Conservation (phyloP, 2,113 vertebrate genomes). For the Motacilla tschutschensis region DNA sequence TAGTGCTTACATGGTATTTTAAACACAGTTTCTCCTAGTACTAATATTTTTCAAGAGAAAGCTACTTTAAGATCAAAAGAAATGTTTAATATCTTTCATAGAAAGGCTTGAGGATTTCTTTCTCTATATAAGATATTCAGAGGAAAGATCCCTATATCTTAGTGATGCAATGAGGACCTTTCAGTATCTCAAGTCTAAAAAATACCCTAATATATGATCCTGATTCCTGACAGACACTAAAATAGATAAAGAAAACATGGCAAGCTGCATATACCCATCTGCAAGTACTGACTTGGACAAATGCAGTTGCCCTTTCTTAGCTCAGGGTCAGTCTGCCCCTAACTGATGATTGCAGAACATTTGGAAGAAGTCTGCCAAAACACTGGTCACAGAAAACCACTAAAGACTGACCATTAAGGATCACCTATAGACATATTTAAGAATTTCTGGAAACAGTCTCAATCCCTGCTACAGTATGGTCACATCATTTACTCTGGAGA, state of each 20-base stretch:
- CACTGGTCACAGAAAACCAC: neutral
- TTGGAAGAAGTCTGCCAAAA: neutral
- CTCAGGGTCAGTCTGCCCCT: neutral
- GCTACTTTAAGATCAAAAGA: neutral
- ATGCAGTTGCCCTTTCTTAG: neutral
- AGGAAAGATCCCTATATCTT: neutral
- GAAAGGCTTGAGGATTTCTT: neutral
- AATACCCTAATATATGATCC: neutral
- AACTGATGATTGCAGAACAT: neutral
- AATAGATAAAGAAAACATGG: neutral
- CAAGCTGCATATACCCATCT: neutral
- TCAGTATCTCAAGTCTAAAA: neutral
- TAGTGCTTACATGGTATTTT: neutral
- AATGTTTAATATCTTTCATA: neutral
- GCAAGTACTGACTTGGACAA: neutral
- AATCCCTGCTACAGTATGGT: fast-evolving
- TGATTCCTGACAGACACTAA: neutral
- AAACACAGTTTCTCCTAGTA: neutral
- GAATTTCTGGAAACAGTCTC: neutral
- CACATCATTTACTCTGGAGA: neutral
- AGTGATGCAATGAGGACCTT: neutral
- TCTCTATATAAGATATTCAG: neutral
- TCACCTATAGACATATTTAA: neutral
- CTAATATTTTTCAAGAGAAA: neutral
- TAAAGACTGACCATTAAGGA: neutral